phyloP scores from a whole-genome alignment of 2,888 invertebrate species.

The Micoletzkya japonica region DNA sequence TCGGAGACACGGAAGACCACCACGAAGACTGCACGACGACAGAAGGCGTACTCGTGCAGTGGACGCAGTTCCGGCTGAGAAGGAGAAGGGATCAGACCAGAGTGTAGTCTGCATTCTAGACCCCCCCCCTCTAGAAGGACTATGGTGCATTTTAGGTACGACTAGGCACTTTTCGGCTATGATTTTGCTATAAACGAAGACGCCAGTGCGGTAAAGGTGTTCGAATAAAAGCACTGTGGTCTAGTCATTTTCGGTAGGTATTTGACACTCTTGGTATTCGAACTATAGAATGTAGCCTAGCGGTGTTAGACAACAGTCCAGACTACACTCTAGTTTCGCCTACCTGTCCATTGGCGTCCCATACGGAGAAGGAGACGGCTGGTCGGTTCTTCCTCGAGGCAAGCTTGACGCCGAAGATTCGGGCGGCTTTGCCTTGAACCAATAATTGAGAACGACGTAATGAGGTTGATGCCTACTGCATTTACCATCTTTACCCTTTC shows the following conservation, averaged over 20 bases:
- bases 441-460: background rate
- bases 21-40: slow-evolving; percentile 88
- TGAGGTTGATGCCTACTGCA: background rate
- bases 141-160: too few relatives aligned
- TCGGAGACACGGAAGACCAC: slow-evolving; percentile 93
- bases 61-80: slow-evolving; percentile 85
- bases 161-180: too few relatives aligned
- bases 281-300: too few relatives aligned
- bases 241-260: too few relatives aligned
- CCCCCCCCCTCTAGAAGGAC: too few relatives aligned
- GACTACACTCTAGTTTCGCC: background rate
- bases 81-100: background rate
- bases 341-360: slow-evolving; percentile 96
- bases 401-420: slow-evolving; percentile 8
- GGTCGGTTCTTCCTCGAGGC: slow-evolving; percentile 67
- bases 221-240: too few relatives aligned
- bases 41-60: slow-evolving; percentile 96
- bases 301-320: too few relatives aligned
- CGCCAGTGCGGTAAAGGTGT: too few relatives aligned
- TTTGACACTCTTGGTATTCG: too few relatives aligned
- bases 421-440: slow-evolving; percentile 18
- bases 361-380: slow-evolving; percentile 82
- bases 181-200: too few relatives aligned
- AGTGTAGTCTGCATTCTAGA: too few relatives aligned
- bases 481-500: background rate